Percentiles rank a stretch among this genome's conserved stretches.
phyloP scores from a whole-genome alignment of 2,113 vertebrate species.

The Smithornis capensis region DNA sequence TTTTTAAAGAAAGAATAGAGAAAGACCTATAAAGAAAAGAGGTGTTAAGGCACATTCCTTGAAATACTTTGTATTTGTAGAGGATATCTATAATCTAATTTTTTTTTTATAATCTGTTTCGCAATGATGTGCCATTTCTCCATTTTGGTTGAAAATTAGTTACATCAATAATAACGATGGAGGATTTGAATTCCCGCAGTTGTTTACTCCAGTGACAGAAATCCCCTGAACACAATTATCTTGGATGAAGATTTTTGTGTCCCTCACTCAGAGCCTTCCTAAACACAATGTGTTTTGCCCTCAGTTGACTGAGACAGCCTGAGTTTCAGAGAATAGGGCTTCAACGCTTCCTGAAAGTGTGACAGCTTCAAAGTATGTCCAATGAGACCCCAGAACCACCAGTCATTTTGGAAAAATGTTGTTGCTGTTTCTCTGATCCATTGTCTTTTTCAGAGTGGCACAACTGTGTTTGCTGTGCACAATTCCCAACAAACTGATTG shows the following conservation, averaged over 20 bases:
- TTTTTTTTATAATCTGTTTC: background rate
- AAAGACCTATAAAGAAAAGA: background rate
- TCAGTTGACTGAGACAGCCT: slow-evolving; percentile 47
- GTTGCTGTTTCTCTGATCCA: slow-evolving; percentile 60
- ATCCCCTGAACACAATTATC: slow-evolving; percentile 28
- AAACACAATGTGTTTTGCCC: slow-evolving; percentile 62
- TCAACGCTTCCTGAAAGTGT: slow-evolving; percentile 49
- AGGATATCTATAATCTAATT: background rate
- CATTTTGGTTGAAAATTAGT: background rate
- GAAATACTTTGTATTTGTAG: background rate
- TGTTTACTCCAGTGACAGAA: slow-evolving; percentile 52
- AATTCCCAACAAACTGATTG: slow-evolving; percentile 55
- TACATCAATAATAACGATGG: background rate
- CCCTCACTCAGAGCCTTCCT: slow-evolving; percentile 14
- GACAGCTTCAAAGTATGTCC: slow-evolving; percentile 60
- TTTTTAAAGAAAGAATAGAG: too few species aligned
- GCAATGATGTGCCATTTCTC: background rate
- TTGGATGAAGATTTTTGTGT: slow-evolving; percentile 26
- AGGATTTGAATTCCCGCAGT: background rate
- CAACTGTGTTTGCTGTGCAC: slow-evolving; percentile 40
- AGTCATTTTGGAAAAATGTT: slow-evolving; percentile 56
- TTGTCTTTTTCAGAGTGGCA: slow-evolving; percentile 65
- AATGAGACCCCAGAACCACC: slow-evolving; percentile 59
- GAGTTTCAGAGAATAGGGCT: slow-evolving; percentile 52
- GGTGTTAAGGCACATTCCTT: background rate